A percentile compares a stretch with the other conserved stretches of the same genome.
Evolutionary conservation across 2,888 invertebrate species (phyloP).

Genomic region (Sphaerophoria taeniata): DNA sequence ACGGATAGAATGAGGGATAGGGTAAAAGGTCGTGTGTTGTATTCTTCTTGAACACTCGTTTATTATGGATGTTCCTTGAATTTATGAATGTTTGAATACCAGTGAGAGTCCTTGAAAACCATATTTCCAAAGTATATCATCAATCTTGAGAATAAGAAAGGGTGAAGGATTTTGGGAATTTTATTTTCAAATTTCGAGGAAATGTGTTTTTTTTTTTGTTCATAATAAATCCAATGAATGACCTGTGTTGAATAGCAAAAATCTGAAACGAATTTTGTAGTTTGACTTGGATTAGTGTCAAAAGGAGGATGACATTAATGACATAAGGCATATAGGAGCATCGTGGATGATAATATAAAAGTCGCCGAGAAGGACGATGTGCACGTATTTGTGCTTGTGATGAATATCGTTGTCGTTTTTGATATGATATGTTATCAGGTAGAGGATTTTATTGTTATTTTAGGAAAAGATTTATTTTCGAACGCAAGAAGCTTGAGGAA

Average conservation of each 20-base stretch:
- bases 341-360: constrained; percentile 14
- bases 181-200: constrained; percentile 15
- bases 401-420: constrained; percentile 5
- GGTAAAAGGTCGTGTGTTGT: constrained; percentile 43
- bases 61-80: constrained; percentile 18
- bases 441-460: too few relatives aligned
- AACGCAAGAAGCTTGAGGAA: too few relatives aligned
- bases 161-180: neutral
- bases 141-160: constrained; percentile 29
- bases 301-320: constrained; percentile 27
- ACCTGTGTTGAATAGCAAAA: constrained; percentile 48
- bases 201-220: constrained; percentile 1
- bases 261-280: constrained; percentile 22
- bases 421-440: too few relatives aligned
- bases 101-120: neutral
- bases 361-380: neutral
- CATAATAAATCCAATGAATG: constrained; percentile 44
- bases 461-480: too few relatives aligned
- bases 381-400: neutral
- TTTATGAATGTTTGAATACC: constrained; percentile 14
- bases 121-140: constrained; percentile 4
- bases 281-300: constrained; percentile 27
- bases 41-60: neutral
- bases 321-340: constrained; percentile 14
- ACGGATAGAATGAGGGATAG: too few relatives aligned